Evolutionary conservation across 92 coral and sea anemone genomes (phyloP), one percentile per base, ranked within the genome.

Genomic region (Phymanthus crucifer): DNA sequence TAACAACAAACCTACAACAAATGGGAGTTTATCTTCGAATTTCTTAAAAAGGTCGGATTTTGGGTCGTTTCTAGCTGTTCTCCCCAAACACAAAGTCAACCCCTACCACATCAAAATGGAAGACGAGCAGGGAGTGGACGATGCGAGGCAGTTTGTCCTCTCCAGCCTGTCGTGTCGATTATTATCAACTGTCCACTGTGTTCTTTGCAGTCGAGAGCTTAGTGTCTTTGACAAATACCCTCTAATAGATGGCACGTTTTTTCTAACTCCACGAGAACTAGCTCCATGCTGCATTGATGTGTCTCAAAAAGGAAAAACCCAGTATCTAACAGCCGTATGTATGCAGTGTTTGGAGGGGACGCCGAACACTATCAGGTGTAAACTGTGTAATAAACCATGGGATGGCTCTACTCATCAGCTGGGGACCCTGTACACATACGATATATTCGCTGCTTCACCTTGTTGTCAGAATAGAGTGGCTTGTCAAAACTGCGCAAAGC

Each of bases 81-180:
- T 95, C 16, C 99, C 99, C 0, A 90, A 91, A 81, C 99, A 95
- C 80, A 95, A 95, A 80, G 94, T 95, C 31, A 95, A 95, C 82
- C 99, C 99, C 19, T 95, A 92, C 71, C 98, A 95, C 73, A 95
- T 95, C 68, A 95, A 95, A 79, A 95, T 95, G 99, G 99, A 95
- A 54, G 99, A 95, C 52, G 99, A 95, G n/a, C n/a, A n/a, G 71
- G 81, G 85, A 50, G 86, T 88, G 61, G 99, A 95, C 85, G 98
- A 95, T 14, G 98, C 98, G 19, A 84, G 99, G 14, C 94, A 92
- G 50, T 93, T 95, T 66, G 95, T 95, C 2, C 86, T 95, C 9
- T 93, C 97, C 52, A 90, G 91, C 24, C 91, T 95, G 19, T 89
- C 97, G 56, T 90, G 94, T 34, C 87, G 85, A 66, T 83, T 88